These are phyloP conservation scores for Slavum lentiscoides DNA, from an alignment of 2,888 invertebrate genomes.

Conservation along the genomic window DNA sequence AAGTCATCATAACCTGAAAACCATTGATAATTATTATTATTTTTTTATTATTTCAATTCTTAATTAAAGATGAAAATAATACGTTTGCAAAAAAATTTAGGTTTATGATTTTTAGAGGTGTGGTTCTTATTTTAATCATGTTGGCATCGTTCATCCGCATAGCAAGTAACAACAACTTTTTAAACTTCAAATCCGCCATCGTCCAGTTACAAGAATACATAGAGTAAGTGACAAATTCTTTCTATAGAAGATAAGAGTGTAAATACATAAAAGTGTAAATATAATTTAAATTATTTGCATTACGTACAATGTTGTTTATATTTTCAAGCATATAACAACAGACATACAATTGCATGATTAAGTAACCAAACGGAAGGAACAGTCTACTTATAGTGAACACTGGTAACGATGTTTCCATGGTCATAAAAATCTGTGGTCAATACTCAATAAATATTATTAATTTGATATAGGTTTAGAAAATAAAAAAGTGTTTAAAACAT, in stretches of 20 bases:
- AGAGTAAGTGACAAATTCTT: too few species aligned
- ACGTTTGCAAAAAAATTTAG: too few species aligned
- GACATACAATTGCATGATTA: background rate
- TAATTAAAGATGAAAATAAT: too few species aligned
- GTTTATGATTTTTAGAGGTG: too few species aligned
- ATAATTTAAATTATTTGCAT: background rate
- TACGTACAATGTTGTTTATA: background rate
- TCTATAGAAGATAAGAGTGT: too few species aligned
- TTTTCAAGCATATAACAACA: background rate
- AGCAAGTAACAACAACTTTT: too few species aligned
- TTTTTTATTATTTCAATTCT: too few species aligned
- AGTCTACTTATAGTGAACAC: background rate
- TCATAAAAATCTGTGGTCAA: background rate
- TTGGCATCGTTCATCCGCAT: too few species aligned
- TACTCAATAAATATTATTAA: background rate
- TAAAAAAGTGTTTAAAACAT: background rate
- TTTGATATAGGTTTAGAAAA: background rate
- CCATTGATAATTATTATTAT: background rate
- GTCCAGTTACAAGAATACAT: too few species aligned
- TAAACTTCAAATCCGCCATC: too few species aligned
- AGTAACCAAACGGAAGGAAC: background rate
- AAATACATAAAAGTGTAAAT: too few species aligned
- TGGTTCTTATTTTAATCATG: too few species aligned
- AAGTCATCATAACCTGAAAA: background rate
- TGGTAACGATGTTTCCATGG: background rate